Percentiles rank a stretch among this genome's conserved stretches.
phyloP scores from a whole-genome alignment of 2,888 invertebrate genomes.

The Folsomia candida region DNA sequence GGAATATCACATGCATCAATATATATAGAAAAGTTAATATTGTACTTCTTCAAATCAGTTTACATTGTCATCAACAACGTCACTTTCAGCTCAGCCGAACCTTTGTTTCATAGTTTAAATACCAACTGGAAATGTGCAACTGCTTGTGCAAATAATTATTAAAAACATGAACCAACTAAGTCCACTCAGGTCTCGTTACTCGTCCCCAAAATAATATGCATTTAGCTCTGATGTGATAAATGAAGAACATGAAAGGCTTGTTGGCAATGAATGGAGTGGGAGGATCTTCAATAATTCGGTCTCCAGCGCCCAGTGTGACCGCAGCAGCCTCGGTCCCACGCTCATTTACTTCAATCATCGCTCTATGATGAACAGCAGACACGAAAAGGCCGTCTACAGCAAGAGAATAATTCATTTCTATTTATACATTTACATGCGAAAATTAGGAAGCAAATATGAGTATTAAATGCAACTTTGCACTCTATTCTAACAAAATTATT shows the following conservation, averaged over 20 bases:
- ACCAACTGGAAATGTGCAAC: no score
- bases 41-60: neutral
- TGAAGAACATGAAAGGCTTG: slow-evolving; percentile 72
- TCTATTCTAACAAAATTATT: slow-evolving; percentile 7
- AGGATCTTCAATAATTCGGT: slow-evolving; percentile 40
- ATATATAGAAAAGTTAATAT: neutral
- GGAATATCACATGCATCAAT: neutral
- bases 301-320: slow-evolving; percentile 65
- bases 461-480: no score
- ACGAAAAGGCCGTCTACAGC: slow-evolving; percentile 41
- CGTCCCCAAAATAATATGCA: slow-evolving; percentile 70
- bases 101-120: neutral
- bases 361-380: slow-evolving; percentile 54
- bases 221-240: slow-evolving; percentile 66
- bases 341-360: slow-evolving; percentile 53
- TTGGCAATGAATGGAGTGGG: slow-evolving; percentile 59
- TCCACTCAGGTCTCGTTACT: slow-evolving; percentile 60
- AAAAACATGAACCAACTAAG: slow-evolving; percentile 1
- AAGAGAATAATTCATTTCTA: neutral
- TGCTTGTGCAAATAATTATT: no score
- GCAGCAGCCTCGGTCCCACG: slow-evolving; percentile 65
- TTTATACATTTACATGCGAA: neutral
- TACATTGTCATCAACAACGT: neutral
- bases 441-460: neutral
- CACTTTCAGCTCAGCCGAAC: neutral